Percentiles rank a stretch among this genome's conserved stretches.
Conservation (phyloP, 2,888 invertebrate species). For the Pachydiplax longipennis region DNA sequence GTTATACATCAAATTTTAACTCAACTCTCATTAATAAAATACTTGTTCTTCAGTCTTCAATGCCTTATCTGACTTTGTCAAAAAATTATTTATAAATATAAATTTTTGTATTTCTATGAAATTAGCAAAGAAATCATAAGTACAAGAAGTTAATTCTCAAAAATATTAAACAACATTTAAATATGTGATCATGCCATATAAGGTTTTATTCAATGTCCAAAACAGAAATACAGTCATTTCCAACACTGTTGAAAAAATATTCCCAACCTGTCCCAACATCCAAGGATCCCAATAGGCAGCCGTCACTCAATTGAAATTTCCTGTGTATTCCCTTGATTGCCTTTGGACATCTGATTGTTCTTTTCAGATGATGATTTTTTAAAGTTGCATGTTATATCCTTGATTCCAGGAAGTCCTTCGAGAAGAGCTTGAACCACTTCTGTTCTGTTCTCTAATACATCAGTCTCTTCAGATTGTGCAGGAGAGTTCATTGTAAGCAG, state of each 20-base stretch:
- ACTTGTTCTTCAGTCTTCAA: too few species aligned
- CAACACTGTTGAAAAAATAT: not conserved
- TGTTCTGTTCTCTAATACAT: conserved; percentile 63
- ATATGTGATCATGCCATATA: too few species aligned
- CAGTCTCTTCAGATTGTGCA: conserved; percentile 59
- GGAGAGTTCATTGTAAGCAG: conserved; percentile 63
- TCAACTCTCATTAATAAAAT: too few species aligned
- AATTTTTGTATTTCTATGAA: too few species aligned
- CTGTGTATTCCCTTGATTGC: not conserved
- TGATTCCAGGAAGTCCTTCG: conserved; percentile 62
- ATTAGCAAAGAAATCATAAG: too few species aligned
- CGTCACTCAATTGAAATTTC: not conserved
- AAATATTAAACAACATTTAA: too few species aligned
- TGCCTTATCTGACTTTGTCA: too few species aligned
- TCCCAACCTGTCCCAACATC: not conserved
- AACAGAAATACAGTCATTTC: not conserved
- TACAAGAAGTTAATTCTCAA: too few species aligned
- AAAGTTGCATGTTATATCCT: conserved; percentile 63
- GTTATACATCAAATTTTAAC: too few species aligned
- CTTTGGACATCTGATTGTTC: not conserved
- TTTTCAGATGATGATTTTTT: conserved; percentile 46
- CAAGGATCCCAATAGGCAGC: not conserved
- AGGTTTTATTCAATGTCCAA: not conserved
- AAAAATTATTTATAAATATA: too few species aligned
- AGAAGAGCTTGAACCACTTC: conserved; percentile 52